Evolutionary conservation across 2,113 vertebrate species (phyloP), one percentile per base, ranked within the genome.

Genomic region (Tamias sibiricus): DNA sequence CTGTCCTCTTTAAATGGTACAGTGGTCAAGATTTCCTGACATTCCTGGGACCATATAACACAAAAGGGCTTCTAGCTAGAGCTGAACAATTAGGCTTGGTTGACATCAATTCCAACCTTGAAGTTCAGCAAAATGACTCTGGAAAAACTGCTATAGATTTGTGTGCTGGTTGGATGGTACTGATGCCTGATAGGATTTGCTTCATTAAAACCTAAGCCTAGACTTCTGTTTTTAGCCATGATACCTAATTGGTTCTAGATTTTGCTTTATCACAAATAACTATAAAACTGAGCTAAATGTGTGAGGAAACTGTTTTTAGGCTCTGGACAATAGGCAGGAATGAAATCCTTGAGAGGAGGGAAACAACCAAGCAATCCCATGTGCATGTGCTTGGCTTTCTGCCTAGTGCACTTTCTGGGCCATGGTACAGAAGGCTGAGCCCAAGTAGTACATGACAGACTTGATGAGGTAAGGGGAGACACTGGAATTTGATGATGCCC

Each of bases 1-100:
- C 59, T 93, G 16, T 86, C 10, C 4, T 62, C 47, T 92, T 91
- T 95, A 95, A 95, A 90, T 59, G 79, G 35, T 32, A 90, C 37
- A 69, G 69, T 74, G 69, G 83, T 88, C 87, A 89, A 86, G 82
- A 94, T 80, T 89, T 93, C 47, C 69, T 93, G 71, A 90, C 44
- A 94, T 77, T 52, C 2, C 9, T 42, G 71, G 37, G 44, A 40
- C 26, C 72, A 77, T 75, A 68, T 2, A 89, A 49, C 74, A 85
- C 11, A 37, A 84, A 87, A 8, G 30, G 2, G 32, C 57, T 28
- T 66, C n/a, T 10, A 47, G 47, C 1, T 86, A 12, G 66, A 82
- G 75, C 54, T 40, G 74, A 75, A 47, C 12, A 87, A 28, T 62
- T 44, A 90, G 42, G 77, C 6, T 92, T 72, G 40, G 26, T 8